Conservation (phyloP, 2,113 vertebrate species). For the Etheostoma spectabile region DNA sequence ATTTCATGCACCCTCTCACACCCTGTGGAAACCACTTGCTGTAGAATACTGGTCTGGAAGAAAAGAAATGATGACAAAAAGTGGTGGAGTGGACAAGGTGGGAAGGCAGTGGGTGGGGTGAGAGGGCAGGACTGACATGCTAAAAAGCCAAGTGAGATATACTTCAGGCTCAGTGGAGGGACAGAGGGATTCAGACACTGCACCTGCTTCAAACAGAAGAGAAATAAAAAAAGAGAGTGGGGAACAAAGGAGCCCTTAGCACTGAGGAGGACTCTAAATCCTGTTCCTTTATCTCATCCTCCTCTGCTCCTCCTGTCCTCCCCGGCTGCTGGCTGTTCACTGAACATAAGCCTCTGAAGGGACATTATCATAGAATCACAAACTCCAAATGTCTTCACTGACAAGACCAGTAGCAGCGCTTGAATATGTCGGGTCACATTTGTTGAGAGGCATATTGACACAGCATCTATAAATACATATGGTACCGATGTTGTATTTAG, state of each 20-base stretch:
- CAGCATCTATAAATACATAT: neutral
- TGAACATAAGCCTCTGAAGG: conserved; percentile 42
- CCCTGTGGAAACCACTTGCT: conserved; percentile 37
- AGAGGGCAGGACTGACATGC: conserved; percentile 44
- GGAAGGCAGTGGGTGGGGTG: conserved; percentile 22
- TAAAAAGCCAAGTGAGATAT: conserved; percentile 57
- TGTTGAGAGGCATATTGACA: conserved; percentile 16
- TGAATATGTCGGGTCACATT: conserved; percentile 22
- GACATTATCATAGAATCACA: conserved; percentile 50
- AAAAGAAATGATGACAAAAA: conserved; percentile 38
- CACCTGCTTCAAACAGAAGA: conserved; percentile 50
- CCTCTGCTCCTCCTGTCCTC: conserved; percentile 47
- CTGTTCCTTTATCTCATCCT: conserved; percentile 58
- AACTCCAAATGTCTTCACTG: conserved; percentile 29
- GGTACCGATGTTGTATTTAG: neutral
- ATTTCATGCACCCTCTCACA: conserved; percentile 57
- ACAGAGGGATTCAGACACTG: conserved; percentile 49
- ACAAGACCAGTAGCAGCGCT: conserved; percentile 18
- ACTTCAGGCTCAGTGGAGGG: conserved; percentile 49
- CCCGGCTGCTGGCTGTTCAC: conserved; percentile 23
- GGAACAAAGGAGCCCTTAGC: conserved; percentile 45
- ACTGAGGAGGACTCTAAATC: conserved; percentile 58
- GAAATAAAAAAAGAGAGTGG: conserved; percentile 13
- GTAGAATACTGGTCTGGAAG: conserved; percentile 34
- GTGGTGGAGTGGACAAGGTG: conserved; percentile 29